Evolutionary conservation across 2,888 invertebrate species (phyloP), one percentile per base, ranked within the genome.

Genomic region (Plemyria rubiginata): DNA sequence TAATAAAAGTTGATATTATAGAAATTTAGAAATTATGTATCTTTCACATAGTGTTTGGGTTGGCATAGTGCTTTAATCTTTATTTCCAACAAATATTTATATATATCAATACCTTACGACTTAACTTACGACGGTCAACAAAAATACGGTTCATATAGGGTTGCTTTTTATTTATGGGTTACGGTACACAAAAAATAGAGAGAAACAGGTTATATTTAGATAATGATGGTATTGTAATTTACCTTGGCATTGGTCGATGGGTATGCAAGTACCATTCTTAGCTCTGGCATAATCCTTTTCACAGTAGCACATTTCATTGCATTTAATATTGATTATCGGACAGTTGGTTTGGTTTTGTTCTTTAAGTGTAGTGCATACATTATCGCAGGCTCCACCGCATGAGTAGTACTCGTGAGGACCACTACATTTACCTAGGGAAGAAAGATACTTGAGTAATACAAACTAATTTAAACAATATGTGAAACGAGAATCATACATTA

Each of bases 261-360:
- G 77, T 40, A 79, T 77, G 54, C 82, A 82, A 16, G 72, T 74
- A 6, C 74, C 71, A 45, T 74, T 72, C 9, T 32, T 58, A 16
- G 77, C 72, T 41, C 82, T 70, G 7, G 84, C 84, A 53, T 79
- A 82, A 22, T 75, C 77, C 2, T 71, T 61, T 22, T 78, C 73
- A 57, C 84, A 84, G 63, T 84, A 84, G 55, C 84, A 84, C 72
- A 29, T 74, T 29, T 76, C 65, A 16, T 77, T 79, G 60, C 83
- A 83, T 29, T 54, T 54, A n/a, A 77, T 66, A 22, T 78, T 82
- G 0, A 70, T 0, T 4, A 81, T 80, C 0, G 78, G 80, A 29
- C 84, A 84, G 15, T 71, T 62, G 0, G 70, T 60, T 32, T 78
- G 74, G 41, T 61, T 78, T 52, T 73, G 72, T 46, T 68, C 55